phyloP scores from a whole-genome alignment of 2,113 vertebrate genomes.

The Neofelis nebulosa region DNA sequence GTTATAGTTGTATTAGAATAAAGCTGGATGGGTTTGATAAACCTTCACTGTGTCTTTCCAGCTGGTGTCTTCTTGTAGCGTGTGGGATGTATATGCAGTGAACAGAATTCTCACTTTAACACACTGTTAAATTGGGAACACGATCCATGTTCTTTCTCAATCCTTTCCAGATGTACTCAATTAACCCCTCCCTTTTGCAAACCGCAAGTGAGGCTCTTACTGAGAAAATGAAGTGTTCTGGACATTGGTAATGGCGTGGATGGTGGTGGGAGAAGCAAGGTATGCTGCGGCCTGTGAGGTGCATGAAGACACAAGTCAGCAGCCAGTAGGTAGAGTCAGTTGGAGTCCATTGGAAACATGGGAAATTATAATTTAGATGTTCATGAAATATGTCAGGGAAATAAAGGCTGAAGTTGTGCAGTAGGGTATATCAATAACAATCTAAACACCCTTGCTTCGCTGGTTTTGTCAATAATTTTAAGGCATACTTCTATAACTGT shows the following conservation, averaged over 20 bases:
- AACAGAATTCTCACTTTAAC: neutral
- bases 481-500: neutral
- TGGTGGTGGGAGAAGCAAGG: neutral
- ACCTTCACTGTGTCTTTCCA: neutral
- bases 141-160: neutral
- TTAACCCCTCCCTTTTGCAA: neutral
- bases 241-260: neutral
- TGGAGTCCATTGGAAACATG: neutral
- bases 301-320: neutral
- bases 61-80: neutral
- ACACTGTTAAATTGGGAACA: neutral
- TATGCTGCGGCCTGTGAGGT: neutral
- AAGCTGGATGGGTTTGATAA: neutral
- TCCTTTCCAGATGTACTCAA: neutral
- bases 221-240: neutral
- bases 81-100: neutral
- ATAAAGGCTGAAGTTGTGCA: neutral
- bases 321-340: neutral
- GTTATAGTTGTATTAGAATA: neutral
- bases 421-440: neutral
- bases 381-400: neutral
- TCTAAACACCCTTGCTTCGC: neutral
- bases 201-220: neutral
- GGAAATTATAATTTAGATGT: neutral
- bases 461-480: constrained; percentile 24